phyloP scores from a whole-genome alignment of 1,140 invertebrate species.

The Myzus persicae region DNA sequence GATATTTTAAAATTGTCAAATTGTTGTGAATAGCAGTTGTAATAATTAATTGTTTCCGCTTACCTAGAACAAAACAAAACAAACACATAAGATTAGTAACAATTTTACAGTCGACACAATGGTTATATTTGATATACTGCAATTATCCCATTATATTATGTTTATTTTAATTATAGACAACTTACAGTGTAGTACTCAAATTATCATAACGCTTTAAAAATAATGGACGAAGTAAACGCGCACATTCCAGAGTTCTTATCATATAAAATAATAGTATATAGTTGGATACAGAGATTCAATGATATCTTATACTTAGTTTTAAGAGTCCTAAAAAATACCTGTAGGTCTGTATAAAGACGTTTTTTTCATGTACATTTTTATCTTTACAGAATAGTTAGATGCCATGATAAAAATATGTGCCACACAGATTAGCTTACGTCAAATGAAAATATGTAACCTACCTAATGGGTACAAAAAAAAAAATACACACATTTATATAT shows the following conservation, averaged over 20 bases:
- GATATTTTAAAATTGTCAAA: not conserved
- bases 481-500: too few relatives aligned
- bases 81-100: not conserved
- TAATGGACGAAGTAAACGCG: not conserved
- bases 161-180: not conserved
- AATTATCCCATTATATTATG: not conserved
- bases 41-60: not conserved
- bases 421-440: not conserved
- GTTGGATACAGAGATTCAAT: not conserved
- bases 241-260: not conserved
- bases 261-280: not conserved
- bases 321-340: not conserved
- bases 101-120: not conserved
- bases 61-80: conserved; percentile 16
- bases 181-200: not conserved
- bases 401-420: not conserved
- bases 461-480: not conserved
- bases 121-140: not conserved
- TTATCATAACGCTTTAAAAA: not conserved
- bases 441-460: not conserved
- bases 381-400: not conserved
- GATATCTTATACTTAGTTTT: not conserved
- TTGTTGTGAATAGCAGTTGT: not conserved
- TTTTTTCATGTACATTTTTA: not conserved
- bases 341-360: not conserved